phyloP scores from a whole-genome alignment of 64 coral and sea anemone genomes.

The Anthopleura sola region DNA sequence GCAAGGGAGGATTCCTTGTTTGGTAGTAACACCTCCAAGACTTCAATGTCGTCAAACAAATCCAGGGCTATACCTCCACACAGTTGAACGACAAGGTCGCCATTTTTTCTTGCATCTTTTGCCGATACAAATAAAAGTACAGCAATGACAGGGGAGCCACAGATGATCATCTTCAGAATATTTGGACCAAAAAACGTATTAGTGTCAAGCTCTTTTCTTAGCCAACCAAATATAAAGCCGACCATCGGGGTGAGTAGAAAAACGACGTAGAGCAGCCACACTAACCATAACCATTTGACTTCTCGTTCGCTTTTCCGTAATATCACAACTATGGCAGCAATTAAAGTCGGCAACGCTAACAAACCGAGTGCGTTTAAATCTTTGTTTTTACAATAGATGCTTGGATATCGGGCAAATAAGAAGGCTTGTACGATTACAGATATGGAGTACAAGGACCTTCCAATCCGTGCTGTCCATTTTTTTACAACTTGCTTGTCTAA shows the following conservation, averaged over 20 bases:
- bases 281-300: conserved; percentile 1
- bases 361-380: neutral
- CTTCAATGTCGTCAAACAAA: conserved; percentile 61
- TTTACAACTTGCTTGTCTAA: neutral
- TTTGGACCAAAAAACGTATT: conserved; percentile 44
- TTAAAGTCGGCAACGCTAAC: neutral
- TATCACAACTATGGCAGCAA: neutral
- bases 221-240: neutral
- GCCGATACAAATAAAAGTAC: conserved; percentile 34
- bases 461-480: neutral
- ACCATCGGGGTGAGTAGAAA: neutral
- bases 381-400: neutral
- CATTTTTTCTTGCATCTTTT: neutral
- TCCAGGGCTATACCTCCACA: conserved; percentile 34
- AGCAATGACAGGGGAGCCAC: conserved; percentile 22
- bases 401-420: neutral
- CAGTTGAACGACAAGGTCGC: conserved; percentile 15
- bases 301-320: neutral
- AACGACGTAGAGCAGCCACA: neutral
- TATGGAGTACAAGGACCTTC: neutral
- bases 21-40: conserved; percentile 39
- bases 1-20: neutral
- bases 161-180: conserved; percentile 29
- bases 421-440: neutral
- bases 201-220: conserved; percentile 30